Evolutionary conservation across 2,888 invertebrate species (phyloP).

Genomic region (Mylabris sibirica): DNA sequence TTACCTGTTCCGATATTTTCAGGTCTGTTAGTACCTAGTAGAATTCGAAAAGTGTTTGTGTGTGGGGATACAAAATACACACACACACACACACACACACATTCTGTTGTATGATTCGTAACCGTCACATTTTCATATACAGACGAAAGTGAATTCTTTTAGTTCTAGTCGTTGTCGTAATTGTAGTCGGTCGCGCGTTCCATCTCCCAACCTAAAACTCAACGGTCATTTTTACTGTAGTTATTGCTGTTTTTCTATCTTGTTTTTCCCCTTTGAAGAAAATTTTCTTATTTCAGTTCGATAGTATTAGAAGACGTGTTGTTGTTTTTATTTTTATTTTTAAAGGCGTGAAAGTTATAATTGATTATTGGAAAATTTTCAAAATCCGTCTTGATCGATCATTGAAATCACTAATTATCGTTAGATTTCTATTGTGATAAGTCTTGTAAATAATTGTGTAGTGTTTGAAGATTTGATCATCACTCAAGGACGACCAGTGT

Average conservation of each 20-base stretch:
- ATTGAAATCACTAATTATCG: background rate
- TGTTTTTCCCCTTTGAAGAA: background rate
- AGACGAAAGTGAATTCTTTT: slow-evolving; percentile 6
- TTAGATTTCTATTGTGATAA: background rate
- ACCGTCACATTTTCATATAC: slow-evolving; percentile 28
- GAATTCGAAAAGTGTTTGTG: slow-evolving; percentile 25
- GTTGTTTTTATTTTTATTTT: background rate
- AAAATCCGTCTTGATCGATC: background rate
- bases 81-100: slow-evolving; percentile 12
- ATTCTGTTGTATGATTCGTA: slow-evolving; percentile 22
- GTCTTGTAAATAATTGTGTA: background rate
- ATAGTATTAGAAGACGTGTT: too few species aligned
- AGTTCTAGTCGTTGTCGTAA: slow-evolving; percentile 15
- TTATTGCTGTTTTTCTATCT: too few species aligned
- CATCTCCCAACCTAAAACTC: background rate
- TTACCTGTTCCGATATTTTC: slow-evolving; percentile 59
- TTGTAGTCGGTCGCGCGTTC: slow-evolving; percentile 27
- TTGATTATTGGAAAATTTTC: background rate
- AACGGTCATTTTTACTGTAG: background rate
- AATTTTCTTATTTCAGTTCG: background rate
- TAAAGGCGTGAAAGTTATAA: background rate
- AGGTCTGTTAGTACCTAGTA: slow-evolving; percentile 57
- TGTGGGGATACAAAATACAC: slow-evolving; percentile 45
- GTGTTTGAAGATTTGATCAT: background rate
- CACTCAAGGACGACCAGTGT: slow-evolving; percentile 29